phyloP scores from a whole-genome alignment of 2,888 invertebrate species.

The Acronicta alni region DNA sequence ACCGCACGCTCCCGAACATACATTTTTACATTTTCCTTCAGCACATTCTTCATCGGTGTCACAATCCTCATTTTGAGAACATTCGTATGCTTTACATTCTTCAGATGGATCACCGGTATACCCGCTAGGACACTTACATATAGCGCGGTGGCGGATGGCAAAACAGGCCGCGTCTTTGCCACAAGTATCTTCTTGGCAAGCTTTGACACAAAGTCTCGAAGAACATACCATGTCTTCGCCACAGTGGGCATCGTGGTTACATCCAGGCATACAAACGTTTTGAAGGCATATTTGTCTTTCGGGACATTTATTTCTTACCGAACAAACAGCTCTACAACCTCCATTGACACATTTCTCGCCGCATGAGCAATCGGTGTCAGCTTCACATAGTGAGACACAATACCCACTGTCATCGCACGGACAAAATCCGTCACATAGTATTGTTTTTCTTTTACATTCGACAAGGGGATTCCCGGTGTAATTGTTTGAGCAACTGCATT shows the following conservation, averaged over 20 bases:
- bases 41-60: conserved; percentile 93
- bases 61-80: conserved; percentile 93
- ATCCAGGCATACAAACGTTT: conserved; percentile 94
- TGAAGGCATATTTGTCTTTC: conserved; percentile 93
- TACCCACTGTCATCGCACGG: conserved; percentile 95
- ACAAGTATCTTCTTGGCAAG: conserved; percentile 92
- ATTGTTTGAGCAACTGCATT: conserved; percentile 95
- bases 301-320: conserved; percentile 91
- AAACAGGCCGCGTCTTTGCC: conserved; percentile 95
- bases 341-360: conserved; percentile 94
- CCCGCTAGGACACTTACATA: conserved; percentile 96
- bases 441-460: conserved; percentile 92
- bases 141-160: conserved; percentile 93
- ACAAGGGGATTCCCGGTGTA: conserved; percentile 95
- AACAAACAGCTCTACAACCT: conserved; percentile 93
- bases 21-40: conserved; percentile 93
- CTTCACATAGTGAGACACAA: conserved; percentile 92
- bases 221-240: conserved; percentile 93
- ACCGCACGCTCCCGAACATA: conserved; percentile 95
- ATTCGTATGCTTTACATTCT: conserved; percentile 94
- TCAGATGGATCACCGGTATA: conserved; percentile 94
- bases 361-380: conserved; percentile 92
- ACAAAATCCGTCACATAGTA: conserved; percentile 93
- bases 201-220: conserved; percentile 91
- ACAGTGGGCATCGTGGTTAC: conserved; percentile 94